Conservation (phyloP, 2,797 vertebrate species). For the Heterohyrax brucei region DNA sequence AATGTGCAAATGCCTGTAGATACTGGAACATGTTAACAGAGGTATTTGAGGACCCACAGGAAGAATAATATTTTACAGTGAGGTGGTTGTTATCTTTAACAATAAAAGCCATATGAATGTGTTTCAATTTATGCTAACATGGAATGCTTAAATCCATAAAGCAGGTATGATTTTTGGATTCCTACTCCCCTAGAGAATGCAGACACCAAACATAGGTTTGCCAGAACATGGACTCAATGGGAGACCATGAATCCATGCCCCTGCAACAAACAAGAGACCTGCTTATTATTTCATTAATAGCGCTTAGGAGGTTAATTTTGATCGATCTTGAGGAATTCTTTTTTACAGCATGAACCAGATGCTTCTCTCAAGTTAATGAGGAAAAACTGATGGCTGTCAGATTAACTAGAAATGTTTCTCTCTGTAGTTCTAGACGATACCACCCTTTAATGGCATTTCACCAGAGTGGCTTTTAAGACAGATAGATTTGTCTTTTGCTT, state of each 20-base stretch:
- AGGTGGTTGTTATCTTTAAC: conserved; percentile 63
- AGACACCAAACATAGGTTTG: conserved; percentile 58
- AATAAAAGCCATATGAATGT: conserved; percentile 59
- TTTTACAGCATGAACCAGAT: conserved; percentile 67
- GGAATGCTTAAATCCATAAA: conserved; percentile 74
- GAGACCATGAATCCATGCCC: conserved; percentile 28
- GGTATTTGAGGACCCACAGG: conserved; percentile 49
- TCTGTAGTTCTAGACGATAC: conserved; percentile 55
- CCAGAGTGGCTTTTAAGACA: conserved; percentile 57
- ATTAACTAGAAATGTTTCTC: conserved; percentile 63
- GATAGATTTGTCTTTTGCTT: conserved; percentile 66
- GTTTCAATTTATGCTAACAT: conserved; percentile 15
- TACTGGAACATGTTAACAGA: conserved; percentile 16
- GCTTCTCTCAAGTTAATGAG: conserved; percentile 57
- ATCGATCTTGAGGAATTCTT: conserved; percentile 39
- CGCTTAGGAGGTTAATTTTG: conserved; percentile 38
- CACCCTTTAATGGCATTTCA: conserved; percentile 29
- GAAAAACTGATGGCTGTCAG: conserved; percentile 50
- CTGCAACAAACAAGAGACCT: not conserved
- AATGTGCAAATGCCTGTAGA: conserved; percentile 2
- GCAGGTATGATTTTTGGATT: conserved; percentile 68
- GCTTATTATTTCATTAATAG: conserved; percentile 34
- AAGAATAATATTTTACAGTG: conserved; percentile 69
- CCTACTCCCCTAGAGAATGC: conserved; percentile 52
- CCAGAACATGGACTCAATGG: conserved; percentile 34